Base-by-base conservation (phyloP, 2,113 vertebrate genomes). In the Condylura cristata region DNA sequence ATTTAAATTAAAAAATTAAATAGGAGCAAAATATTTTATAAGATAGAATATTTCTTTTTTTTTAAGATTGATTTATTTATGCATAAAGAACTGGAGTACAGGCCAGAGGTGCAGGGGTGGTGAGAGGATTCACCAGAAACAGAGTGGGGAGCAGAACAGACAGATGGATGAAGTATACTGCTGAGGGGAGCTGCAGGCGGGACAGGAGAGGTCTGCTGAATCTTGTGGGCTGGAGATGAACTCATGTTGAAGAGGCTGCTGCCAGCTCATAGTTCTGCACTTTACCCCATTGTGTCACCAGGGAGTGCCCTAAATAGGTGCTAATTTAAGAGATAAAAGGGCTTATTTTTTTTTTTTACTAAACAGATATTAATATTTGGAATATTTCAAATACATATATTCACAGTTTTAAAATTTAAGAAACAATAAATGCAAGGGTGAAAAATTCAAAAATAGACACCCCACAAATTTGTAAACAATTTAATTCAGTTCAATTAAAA, bases 401-500 rank as follows among this genome's bases (percentile, higher is more conserved):
- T 93, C 12, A 93, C 53, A 48, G 20, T 16, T 79, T 65, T 71
- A 60, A 46, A 79, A 63, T 53, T 82, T 51, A 78, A 41, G 12
- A 70, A 48, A n/a, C 74, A 65, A 39, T 72, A 41, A 51, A 88
- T 86, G 20, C 44, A 28, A 48, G 2, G 85, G 12, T 81, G 10
- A 66, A 60, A 92, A 81, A 58, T 37, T 91, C 8, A 76, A 68
- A 32, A 79, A 71, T 63, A 63, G 39, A 26, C 5, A 75, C 8
- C 4, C 24, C 48, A 84, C 30, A 71, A 84, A 63, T 46, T 70
- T 86, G 30, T 68, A 53, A 37, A 66, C 24, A 46, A 70, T 37
- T 60, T 18, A 46, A 70, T 37, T 60, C 70, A 89, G 13, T 75
- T 81, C 30, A 72, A 72, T 89, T 89, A 80, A 90, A 93, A 78